phyloP scores from a whole-genome alignment of 2,797 vertebrate species.

The Trachurus trachurus region DNA sequence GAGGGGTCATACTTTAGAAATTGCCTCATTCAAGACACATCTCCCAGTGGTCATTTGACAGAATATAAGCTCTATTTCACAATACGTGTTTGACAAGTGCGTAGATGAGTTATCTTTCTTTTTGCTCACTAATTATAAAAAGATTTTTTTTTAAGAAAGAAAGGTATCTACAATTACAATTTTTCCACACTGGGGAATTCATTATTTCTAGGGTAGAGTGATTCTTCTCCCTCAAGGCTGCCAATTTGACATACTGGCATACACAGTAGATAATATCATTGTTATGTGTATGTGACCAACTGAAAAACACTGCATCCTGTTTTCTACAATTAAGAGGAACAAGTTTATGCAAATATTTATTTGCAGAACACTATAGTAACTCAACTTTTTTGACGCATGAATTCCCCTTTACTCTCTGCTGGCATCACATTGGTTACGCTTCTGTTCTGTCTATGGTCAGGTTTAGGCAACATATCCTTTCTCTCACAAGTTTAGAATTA shows the following conservation, averaged over 20 bases:
- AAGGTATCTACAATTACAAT: not conserved
- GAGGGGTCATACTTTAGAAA: not conserved
- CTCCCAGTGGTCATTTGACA: not conserved
- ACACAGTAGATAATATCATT: constrained; percentile 8
- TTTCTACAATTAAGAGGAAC: constrained; percentile 51
- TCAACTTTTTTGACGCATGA: not conserved
- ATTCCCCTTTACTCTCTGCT: not conserved
- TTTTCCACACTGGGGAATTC: not conserved
- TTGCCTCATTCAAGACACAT: not conserved
- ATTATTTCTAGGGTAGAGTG: not conserved
- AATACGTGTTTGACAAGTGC: not conserved
- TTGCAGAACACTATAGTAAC: not conserved
- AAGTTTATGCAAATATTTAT: constrained; percentile 34
- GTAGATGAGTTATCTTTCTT: too few species aligned
- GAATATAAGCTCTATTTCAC: not conserved
- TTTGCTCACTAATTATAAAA: not conserved
- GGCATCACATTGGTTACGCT: not conserved
- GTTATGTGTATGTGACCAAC: not conserved
- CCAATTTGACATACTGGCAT: not conserved
- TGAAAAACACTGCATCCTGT: constrained; percentile 20
- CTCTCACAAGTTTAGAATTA: not conserved
- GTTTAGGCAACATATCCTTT: not conserved
- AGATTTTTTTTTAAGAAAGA: too few species aligned
- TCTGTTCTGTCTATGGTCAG: too few species aligned
- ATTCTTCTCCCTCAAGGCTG: not conserved